Evolutionary conservation across 2,888 invertebrate genomes (phyloP).

Genomic region (Sinopyrophorus schimmeli): DNA sequence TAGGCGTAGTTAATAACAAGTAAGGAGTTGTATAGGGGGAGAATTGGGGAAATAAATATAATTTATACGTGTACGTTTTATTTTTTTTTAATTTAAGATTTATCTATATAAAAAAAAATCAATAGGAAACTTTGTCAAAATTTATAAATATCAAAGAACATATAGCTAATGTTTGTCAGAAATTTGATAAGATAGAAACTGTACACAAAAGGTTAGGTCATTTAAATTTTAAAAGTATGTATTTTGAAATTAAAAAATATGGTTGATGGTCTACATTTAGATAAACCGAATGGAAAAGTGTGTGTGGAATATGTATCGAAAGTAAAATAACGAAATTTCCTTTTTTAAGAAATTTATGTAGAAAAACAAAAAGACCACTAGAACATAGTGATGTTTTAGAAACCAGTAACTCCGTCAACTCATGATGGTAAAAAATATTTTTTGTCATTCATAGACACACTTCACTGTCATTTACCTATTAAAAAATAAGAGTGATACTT

Average conservation of each 20-base stretch:
- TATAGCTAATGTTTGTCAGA: too few relatives aligned
- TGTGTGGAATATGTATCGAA: constrained; percentile 47
- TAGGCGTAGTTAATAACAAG: too few relatives aligned
- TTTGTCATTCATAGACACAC: constrained; percentile 8
- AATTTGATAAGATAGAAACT: too few relatives aligned
- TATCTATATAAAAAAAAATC: too few relatives aligned
- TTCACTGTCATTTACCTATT: constrained; percentile 15
- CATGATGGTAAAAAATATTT: constrained; percentile 30
- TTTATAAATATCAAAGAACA: too few relatives aligned
- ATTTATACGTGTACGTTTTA: too few relatives aligned
- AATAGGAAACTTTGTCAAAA: too few relatives aligned
- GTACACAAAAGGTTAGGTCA: too few relatives aligned
- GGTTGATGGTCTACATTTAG: constrained; percentile 23
- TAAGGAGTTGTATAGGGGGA: too few relatives aligned
- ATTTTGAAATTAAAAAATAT: constrained; percentile 8
- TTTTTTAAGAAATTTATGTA: constrained; percentile 25
- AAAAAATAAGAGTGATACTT: constrained; percentile 11
- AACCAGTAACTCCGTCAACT: constrained; percentile 44
- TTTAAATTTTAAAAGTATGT: neutral
- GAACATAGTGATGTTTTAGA: constrained; percentile 44
- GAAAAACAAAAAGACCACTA: constrained; percentile 40
- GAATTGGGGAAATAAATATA: too few relatives aligned
- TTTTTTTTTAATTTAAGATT: too few relatives aligned
- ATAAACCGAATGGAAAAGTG: constrained; percentile 29
- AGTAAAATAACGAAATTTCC: constrained; percentile 42